Conservation (phyloP, 2,797 vertebrate species). For the Rallus crepitans region DNA sequence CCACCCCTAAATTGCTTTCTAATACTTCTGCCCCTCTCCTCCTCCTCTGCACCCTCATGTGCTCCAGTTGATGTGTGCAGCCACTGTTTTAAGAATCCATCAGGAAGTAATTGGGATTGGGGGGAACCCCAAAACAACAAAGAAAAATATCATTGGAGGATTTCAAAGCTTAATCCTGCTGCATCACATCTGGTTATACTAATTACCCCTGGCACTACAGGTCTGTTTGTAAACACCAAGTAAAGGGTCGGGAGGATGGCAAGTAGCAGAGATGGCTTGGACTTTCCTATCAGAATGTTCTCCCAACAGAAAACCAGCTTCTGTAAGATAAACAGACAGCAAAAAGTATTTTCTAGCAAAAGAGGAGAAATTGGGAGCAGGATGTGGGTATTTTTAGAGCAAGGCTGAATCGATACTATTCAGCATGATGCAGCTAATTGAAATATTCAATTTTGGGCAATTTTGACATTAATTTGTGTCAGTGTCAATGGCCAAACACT, state of each 20-base stretch:
- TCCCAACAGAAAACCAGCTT: background rate
- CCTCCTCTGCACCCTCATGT: background rate
- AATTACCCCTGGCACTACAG: background rate
- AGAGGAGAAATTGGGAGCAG: background rate
- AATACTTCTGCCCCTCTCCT: background rate
- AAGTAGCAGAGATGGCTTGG: background rate
- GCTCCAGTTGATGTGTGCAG: background rate
- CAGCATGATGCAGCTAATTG: slow-evolving; percentile 5
- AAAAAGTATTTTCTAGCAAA: background rate
- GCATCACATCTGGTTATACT: background rate
- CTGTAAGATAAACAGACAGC: background rate
- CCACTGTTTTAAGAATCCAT: background rate
- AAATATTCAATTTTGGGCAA: slow-evolving; percentile 5
- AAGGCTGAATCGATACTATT: slow-evolving; percentile 1
- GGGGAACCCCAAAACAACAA: rapidly evolving
- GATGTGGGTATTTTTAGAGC: background rate
- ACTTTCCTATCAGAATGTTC: background rate
- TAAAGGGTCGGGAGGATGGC: background rate
- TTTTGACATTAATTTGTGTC: slow-evolving; percentile 13
- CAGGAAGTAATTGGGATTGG: background rate
- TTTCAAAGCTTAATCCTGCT: background rate
- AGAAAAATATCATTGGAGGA: background rate
- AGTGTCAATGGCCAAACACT: background rate
- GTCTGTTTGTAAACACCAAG: background rate
- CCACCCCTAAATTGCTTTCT: background rate